Percentiles rank a stretch among this genome's conserved stretches.
Conservation (phyloP, 2,797 vertebrate species). For the Rhinatrema bivittatum region DNA sequence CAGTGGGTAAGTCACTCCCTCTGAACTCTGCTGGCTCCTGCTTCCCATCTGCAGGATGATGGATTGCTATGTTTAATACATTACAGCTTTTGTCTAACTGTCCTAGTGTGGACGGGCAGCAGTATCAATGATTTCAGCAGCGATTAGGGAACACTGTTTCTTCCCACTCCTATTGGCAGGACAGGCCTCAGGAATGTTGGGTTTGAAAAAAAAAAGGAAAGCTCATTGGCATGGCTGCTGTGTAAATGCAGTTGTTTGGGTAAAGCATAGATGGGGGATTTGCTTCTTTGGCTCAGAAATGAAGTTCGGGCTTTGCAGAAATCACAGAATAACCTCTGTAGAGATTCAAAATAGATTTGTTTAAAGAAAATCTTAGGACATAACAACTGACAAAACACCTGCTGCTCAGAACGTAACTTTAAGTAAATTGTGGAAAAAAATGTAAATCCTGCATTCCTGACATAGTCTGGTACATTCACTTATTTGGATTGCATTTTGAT, state of each 20-base stretch:
- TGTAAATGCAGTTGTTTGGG: slow-evolving; percentile 3
- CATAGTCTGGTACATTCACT: too few relatives aligned
- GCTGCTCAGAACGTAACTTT: too few relatives aligned
- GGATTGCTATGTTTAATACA: slow-evolving; percentile 76
- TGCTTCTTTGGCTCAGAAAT: slow-evolving; percentile 7
- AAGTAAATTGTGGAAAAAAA: too few relatives aligned
- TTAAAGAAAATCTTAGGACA: too few relatives aligned
- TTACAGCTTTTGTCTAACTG: slow-evolving; percentile 72
- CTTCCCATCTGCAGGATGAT: slow-evolving; percentile 71
- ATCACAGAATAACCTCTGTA: too few relatives aligned
- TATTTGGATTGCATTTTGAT: too few relatives aligned
- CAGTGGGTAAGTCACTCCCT: slow-evolving; percentile 58
- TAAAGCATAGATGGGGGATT: background rate
- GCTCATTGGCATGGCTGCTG: slow-evolving; percentile 12
- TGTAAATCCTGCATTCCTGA: too few relatives aligned
- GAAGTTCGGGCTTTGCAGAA: too few relatives aligned
- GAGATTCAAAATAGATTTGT: too few relatives aligned
- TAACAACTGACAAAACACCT: too few relatives aligned
- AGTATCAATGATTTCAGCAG: slow-evolving; percentile 62
- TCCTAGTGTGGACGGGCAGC: slow-evolving; percentile 65
- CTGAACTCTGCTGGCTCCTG: slow-evolving; percentile 67
- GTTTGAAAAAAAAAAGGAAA: too few relatives aligned
- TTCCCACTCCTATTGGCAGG: slow-evolving; percentile 48
- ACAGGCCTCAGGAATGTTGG: slow-evolving; percentile 39
- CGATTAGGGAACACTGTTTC: slow-evolving; percentile 49